Percentiles rank a stretch among this genome's conserved stretches.
Conservation (phyloP, 2,113 vertebrate genomes). For the Syngnathus floridae region DNA sequence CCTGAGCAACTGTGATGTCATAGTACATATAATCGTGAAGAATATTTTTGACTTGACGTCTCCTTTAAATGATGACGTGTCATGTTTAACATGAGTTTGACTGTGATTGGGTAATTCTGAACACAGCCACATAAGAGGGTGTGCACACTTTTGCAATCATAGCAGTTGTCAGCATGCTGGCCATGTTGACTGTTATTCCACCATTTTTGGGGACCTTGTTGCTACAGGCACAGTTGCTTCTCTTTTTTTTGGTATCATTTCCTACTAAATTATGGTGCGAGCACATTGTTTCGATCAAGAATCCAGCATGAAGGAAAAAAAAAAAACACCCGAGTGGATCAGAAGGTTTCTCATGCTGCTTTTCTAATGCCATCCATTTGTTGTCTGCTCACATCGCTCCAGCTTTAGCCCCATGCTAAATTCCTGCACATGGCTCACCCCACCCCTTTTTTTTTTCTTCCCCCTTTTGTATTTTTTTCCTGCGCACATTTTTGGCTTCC, state of each 20-base stretch:
- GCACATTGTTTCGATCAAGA: constrained; percentile 3
- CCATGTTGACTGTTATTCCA: not conserved
- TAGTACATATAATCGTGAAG: no score
- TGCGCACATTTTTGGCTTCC: constrained; percentile 15
- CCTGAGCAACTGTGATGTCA: no score
- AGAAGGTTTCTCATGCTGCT: constrained; percentile 55
- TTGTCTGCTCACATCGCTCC: constrained; percentile 34
- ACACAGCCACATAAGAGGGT: no score
- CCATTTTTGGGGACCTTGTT: constrained; percentile 32
- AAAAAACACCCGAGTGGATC: constrained; percentile 49
- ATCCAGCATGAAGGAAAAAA: constrained; percentile 35
- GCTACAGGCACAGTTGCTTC: not conserved
- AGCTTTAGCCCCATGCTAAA: constrained; percentile 44
- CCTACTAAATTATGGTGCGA: not conserved
- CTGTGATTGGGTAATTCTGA: no score
- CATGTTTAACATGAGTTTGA: no score
- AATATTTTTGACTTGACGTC: no score
- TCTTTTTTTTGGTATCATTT: not conserved
- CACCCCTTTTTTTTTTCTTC: constrained; percentile 44
- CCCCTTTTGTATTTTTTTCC: constrained; percentile 27
- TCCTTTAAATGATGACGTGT: no score
- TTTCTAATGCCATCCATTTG: constrained; percentile 49
- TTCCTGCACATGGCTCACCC: constrained; percentile 45
- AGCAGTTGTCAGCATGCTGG: not conserved
- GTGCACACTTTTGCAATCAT: no score